phyloP scores from a whole-genome alignment of 2,113 vertebrate genomes.

The Scalopus aquaticus region DNA sequence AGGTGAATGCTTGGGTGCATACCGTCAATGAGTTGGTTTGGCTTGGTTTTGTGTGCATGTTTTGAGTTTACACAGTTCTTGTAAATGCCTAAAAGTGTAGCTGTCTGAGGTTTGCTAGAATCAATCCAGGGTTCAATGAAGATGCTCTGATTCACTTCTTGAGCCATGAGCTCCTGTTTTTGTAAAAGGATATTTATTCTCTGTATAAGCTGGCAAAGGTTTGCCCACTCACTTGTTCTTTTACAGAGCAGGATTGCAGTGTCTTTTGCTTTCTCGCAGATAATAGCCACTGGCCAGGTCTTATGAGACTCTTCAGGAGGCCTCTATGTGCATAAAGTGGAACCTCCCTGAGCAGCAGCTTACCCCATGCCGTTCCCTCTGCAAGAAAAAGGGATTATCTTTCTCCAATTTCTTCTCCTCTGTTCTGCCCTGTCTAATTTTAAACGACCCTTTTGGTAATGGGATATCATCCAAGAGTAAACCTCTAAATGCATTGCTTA shows the following conservation, averaged over 20 bases:
- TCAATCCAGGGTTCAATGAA: neutral
- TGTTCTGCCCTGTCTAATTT: constrained; percentile 20
- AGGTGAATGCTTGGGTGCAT: neutral
- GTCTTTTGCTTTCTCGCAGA: neutral
- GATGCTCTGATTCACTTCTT: neutral
- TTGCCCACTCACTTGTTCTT: neutral
- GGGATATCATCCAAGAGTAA: neutral
- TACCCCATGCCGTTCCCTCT: neutral
- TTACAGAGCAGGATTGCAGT: neutral
- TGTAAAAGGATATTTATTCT: neutral
- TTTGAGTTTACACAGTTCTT: neutral
- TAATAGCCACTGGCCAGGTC: neutral
- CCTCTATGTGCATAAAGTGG: neutral
- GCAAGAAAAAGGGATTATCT: neutral
- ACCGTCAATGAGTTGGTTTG: constrained; percentile 5
- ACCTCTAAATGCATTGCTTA: neutral
- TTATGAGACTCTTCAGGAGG: neutral
- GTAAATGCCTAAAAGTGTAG: neutral
- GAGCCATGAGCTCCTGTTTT: neutral
- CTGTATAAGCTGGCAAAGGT: neutral
- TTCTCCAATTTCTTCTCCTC: neutral
- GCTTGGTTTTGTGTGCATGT: neutral
- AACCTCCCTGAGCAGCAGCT: neutral
- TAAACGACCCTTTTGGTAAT: constrained; percentile 30
- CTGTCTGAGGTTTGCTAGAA: neutral